phyloP scores from a whole-genome alignment of 2,113 vertebrate species.

The Poicephalus meyeri region DNA sequence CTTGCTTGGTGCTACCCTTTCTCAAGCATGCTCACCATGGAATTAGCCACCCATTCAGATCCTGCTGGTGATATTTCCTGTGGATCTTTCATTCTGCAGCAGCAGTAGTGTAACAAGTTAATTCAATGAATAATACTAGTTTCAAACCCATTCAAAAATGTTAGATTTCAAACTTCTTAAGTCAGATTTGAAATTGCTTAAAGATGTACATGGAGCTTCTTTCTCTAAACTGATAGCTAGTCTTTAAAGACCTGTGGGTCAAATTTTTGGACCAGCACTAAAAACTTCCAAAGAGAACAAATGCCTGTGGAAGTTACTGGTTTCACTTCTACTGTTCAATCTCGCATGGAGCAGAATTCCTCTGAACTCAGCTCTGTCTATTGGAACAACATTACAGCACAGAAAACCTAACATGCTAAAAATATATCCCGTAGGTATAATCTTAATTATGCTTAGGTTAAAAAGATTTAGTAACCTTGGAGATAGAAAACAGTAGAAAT shows the following conservation, averaged over 20 bases:
- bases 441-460: slow-evolving; percentile 21
- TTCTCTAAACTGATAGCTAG: background rate
- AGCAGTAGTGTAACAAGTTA: background rate
- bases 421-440: slow-evolving; percentile 26
- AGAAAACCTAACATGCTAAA: slow-evolving; percentile 17
- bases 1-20: background rate
- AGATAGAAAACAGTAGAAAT: slow-evolving; percentile 53
- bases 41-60: background rate
- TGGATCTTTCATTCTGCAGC: background rate
- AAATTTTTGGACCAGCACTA: background rate
- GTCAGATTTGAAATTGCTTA: background rate
- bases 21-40: accelerated
- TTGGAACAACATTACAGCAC: background rate
- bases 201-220: background rate
- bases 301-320: background rate
- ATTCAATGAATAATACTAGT: background rate
- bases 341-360: background rate
- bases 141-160: background rate
- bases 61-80: background rate
- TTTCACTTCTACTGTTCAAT: background rate
- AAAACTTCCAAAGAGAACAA: background rate
- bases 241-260: background rate
- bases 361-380: background rate
- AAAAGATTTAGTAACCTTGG: slow-evolving; percentile 56
- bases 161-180: background rate